Evolutionary conservation across 2,888 invertebrate species (phyloP).

Genomic region (Colletes collaris): DNA sequence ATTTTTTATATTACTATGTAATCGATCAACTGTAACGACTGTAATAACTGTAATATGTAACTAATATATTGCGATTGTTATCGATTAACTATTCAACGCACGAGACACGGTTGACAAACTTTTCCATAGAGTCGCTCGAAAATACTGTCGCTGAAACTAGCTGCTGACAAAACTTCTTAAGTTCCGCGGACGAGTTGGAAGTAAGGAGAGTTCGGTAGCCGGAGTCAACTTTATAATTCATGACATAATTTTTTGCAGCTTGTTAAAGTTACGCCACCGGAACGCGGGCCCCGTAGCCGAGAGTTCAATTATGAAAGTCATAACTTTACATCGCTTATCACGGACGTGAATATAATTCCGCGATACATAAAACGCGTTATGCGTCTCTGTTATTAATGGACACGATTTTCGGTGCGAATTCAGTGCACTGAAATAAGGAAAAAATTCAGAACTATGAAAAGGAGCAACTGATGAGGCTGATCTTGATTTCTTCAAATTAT

Average conservation of each 20-base stretch:
- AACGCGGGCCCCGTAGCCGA: neutral
- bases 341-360: neutral
- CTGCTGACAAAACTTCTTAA: conserved; percentile 15
- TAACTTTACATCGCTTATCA: conserved; percentile 29
- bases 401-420: no score
- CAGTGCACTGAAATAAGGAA: no score
- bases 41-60: neutral
- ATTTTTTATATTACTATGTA: no score
- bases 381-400: neutral
- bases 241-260: conserved; percentile 45
- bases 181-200: conserved; percentile 32
- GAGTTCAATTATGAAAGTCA: conserved; percentile 23
- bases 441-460: no score
- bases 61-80: neutral
- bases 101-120: conserved; percentile 5
- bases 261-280: conserved; percentile 23
- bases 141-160: conserved; percentile 11
- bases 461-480: no score
- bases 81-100: conserved; percentile 5
- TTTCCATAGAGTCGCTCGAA: conserved; percentile 21
- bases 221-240: conserved; percentile 53
- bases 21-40: no score
- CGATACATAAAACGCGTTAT: neutral
- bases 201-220: conserved; percentile 27
- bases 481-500: no score